phyloP scores from a whole-genome alignment of 2,113 vertebrate genomes.

The Pachycephala philippinensis region DNA sequence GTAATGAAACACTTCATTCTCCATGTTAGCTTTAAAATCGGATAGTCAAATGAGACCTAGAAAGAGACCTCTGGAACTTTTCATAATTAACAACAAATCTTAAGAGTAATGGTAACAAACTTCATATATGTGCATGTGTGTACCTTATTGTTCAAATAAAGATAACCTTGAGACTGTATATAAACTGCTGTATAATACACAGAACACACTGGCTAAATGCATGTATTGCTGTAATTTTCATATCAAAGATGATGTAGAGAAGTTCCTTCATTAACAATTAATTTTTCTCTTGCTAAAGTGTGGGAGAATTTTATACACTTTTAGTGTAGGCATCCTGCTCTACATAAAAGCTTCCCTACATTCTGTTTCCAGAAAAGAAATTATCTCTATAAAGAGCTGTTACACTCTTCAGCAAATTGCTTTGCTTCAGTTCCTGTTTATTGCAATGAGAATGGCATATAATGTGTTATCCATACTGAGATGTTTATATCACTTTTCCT shows the following conservation, averaged over 20 bases:
- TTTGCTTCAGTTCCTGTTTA: neutral
- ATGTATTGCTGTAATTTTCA: neutral
- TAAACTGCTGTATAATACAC: neutral
- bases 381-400: neutral
- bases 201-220: neutral
- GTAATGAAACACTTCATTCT: neutral
- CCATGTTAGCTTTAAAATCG: fast-evolving
- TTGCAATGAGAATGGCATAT: neutral
- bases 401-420: neutral
- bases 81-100: neutral
- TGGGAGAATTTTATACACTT: neutral
- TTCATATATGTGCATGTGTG: fast-evolving
- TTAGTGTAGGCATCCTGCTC: neutral
- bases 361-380: neutral
- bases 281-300: neutral
- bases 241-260: neutral
- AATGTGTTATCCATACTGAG: neutral
- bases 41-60: neutral
- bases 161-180: neutral
- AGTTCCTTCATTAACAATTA: neutral
- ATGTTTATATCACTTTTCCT: neutral
- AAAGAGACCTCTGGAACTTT: neutral
- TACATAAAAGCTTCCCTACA: neutral
- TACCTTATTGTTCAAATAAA: neutral
- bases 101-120: neutral